Base-by-base conservation (phyloP, 2,113 vertebrate genomes). In the Ailuropoda melanoleuca region DNA sequence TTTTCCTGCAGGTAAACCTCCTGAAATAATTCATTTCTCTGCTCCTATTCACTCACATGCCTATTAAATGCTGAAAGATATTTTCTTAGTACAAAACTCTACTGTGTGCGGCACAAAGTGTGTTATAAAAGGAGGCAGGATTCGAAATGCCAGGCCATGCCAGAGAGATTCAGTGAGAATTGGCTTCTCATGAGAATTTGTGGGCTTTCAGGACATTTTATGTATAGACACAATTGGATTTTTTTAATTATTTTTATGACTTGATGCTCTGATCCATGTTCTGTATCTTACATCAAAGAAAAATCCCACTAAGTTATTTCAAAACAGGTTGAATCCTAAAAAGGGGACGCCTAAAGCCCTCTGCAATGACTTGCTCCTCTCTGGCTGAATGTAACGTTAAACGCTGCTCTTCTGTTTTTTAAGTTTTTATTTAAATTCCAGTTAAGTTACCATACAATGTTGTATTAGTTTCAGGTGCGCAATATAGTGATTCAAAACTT, bases 61-160 rank as follows among this genome's bases (percentile, higher is more conserved):
- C 88, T 96, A 58, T 91, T 96, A 83, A 72, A 90, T 62, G 39
- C 88, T 31, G 5, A 88, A 95, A 50, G 56, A 56, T 62, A 88
- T 95, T 89, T 93, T 85, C 50, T 96, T 84, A 60, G 81, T 90
- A 84, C 24, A 56, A 88, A 97, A 93, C 15, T 55, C 12, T 78
- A 78, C n/a, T 85, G 9, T 48, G 17, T 88, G 92, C 70, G 85
- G 58, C 72, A 82, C n/a, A 58, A 80, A 64, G 11, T 55, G n/a
- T 31, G 34, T 87, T 83, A 62, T 29, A 77, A 68, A 66, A 77
- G 37, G 29, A 46, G 31, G 26, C 93, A 26, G 31, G 15, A 64
- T 94, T 87, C 95, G 86, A 92, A 97, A 93, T 96, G 19, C 17
- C 48, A 89, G 15, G 6, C 56, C 24, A 23, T 21, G 29, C 75